Base-by-base conservation (phyloP, 2,797 vertebrate species). In the Mus caroli region DNA sequence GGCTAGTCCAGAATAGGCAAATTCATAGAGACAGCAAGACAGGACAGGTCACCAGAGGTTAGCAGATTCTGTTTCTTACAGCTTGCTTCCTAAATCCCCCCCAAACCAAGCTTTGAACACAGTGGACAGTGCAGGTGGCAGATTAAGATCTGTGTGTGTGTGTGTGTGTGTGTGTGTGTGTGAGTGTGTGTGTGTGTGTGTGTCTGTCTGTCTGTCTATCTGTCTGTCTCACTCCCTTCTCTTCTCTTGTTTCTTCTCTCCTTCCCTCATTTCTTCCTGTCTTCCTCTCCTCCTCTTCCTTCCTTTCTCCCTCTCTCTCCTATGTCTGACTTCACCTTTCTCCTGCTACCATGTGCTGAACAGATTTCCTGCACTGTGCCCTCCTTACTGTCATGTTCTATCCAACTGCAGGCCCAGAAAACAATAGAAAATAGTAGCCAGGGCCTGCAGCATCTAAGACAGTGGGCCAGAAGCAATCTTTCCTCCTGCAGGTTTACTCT, bases 1-100 rank as follows among this genome's bases (percentile, higher is more conserved):
- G 34, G 85, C 40, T 85, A 58, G 20, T 79, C 26, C 79, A 89
- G 34, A 92, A 69, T 43, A 60, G 37, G 50, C 20, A 86, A 96
- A 79, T 73, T 88, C 91, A 64, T 40, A 84, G 22, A 78, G 37
- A 71, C 26, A 58, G 37, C 52, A 90, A 69, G 26, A 80, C 2
- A 12, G 46, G 69, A 71, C 15, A 67, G 15, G n/a, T 52, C 82
- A 17, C 6, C 34, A 71, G 28, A 10, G 52, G 19, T 37, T 88
- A 54, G 71, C 24, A 52, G 28, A 79, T 40, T 9, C 24, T 9
- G 28, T 73, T 86, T 52, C 43, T 86, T 69, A 37, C 22, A 17
- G 19, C 24, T 69, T 86, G 19, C 6, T 67, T 50, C 20, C 50
- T 85, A 46, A 85, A 67, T 52, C 17, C 19, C 28, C 60, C 19